phyloP scores from a whole-genome alignment of 1,140 invertebrate species.

The Rhagoletis zephyria region DNA sequence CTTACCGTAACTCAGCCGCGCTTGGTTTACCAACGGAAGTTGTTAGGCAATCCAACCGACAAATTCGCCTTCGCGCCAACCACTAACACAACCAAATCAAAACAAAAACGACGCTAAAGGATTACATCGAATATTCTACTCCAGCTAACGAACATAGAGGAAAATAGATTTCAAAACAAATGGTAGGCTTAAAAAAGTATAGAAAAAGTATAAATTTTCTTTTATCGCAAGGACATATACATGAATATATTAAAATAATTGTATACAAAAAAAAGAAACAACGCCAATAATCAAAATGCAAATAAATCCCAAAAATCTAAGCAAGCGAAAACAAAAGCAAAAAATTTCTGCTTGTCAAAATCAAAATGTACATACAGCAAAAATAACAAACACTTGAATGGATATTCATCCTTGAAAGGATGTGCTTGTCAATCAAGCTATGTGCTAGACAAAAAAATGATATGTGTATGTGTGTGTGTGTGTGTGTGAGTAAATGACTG shows the following conservation, averaged over 20 bases:
- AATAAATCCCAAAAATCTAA: not conserved
- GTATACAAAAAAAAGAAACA: not conserved
- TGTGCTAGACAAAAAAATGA: not conserved
- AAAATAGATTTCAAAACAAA: not conserved
- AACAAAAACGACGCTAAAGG: not conserved
- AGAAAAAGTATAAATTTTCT: not conserved
- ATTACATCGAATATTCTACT: constrained; percentile 6
- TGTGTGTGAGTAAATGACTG: not conserved
- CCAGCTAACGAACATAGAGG: not conserved
- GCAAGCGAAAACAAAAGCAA: not conserved
- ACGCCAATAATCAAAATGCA: not conserved
- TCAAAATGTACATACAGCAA: not conserved
- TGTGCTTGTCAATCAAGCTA: constrained; percentile 22
- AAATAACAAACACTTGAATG: not conserved
- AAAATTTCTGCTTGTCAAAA: constrained; percentile 15
- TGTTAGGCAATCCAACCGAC: not conserved
- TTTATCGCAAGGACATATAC: not conserved
- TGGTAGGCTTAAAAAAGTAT: constrained; percentile 29
- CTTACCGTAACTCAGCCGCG: not conserved
- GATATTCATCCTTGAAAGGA: constrained; percentile 28
- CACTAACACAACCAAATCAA: not conserved
- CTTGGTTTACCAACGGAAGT: constrained; percentile 8
- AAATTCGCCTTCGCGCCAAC: not conserved
- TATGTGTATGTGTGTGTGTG: not conserved
- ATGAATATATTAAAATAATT: constrained; percentile 19